phyloP scores from a whole-genome alignment of 2,113 vertebrate species.

The Pyxicephalus adspersus region DNA sequence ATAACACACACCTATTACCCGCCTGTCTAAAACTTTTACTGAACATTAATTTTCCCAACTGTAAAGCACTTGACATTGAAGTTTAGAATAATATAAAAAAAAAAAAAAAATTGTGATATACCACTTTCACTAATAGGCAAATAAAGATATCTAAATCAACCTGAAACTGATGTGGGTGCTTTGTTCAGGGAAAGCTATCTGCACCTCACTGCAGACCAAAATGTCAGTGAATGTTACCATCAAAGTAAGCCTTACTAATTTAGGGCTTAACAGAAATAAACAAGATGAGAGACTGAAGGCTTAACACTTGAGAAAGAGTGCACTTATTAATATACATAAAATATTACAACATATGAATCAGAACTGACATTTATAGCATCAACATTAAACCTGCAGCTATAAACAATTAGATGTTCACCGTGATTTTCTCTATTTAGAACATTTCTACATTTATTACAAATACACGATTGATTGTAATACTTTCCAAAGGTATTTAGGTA shows the following conservation, averaged over 20 bases:
- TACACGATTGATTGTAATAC: too few species aligned
- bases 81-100: too few species aligned
- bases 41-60: too few species aligned
- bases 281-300: neutral
- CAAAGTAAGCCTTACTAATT: neutral
- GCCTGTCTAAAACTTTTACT: neutral
- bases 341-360: neutral
- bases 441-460: too few species aligned
- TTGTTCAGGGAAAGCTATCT: too few species aligned
- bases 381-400: slow-evolving; percentile 13
- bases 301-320: neutral
- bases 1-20: neutral
- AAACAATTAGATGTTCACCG: slow-evolving; percentile 2
- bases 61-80: too few species aligned
- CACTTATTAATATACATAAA: neutral
- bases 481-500: too few species aligned
- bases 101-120: too few species aligned
- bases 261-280: neutral
- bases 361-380: slow-evolving; percentile 1
- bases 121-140: too few species aligned
- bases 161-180: too few species aligned
- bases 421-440: neutral
- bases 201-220: neutral
- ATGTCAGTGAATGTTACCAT: neutral
- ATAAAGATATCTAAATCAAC: too few species aligned